These are phyloP conservation scores for Phyto melanocephala DNA, from an alignment of 2,888 invertebrate species.

Conservation along the genomic window DNA sequence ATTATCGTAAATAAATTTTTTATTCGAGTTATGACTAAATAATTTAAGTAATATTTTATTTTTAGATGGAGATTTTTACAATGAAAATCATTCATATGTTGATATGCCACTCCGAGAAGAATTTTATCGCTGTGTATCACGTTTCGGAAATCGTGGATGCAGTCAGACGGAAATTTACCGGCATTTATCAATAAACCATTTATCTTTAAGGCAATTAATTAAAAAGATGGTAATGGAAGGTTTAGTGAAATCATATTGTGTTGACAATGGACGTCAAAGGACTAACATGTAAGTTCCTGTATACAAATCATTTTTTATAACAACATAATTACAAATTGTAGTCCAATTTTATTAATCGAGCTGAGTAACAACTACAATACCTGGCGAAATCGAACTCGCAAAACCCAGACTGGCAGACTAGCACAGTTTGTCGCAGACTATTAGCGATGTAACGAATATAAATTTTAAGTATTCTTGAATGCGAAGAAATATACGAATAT, in stretches of 20 bases:
- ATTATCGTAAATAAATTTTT: too few species aligned
- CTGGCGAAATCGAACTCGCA: too few species aligned
- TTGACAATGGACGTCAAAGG: conserved; percentile 81
- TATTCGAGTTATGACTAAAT: too few species aligned
- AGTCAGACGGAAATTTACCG: conserved; percentile 79
- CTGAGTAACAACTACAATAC: too few species aligned
- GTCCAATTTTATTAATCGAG: too few species aligned
- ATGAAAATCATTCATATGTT: conserved; percentile 69
- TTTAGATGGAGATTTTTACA: conserved; percentile 67
- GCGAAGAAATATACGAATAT: too few species aligned
- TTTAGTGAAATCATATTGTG: conserved; percentile 80
- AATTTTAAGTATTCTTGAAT: too few species aligned
- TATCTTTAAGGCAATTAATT: conserved; percentile 79
- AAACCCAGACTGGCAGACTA: too few species aligned
- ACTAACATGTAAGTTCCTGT: conserved; percentile 72
- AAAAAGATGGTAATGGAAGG: conserved; percentile 77
- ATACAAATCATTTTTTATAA: background rate
- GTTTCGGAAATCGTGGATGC: conserved; percentile 80
- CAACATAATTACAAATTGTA: too few species aligned
- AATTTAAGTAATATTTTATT: background rate
- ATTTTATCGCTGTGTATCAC: conserved; percentile 80
- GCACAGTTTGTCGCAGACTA: too few species aligned
- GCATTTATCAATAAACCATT: conserved; percentile 78
- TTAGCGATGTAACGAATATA: too few species aligned
- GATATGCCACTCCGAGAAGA: conserved; percentile 80